Evolutionary conservation across 2,113 vertebrate species (phyloP), one percentile per base, ranked within the genome.

Genomic region (Salvelinus fontinalis): DNA sequence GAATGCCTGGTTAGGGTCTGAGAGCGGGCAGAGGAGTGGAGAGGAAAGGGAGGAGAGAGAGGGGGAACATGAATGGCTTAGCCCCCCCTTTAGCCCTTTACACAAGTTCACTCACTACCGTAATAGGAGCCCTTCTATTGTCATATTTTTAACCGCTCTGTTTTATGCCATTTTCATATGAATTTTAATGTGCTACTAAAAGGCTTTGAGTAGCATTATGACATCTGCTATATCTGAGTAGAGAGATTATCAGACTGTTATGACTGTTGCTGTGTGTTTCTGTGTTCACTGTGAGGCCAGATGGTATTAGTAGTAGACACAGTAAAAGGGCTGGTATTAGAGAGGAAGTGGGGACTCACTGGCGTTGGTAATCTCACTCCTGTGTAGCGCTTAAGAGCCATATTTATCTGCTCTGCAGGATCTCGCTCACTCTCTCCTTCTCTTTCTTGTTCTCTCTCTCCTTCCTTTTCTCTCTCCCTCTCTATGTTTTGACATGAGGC

Each of bases 391-490:
- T 81, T 84, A 86, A 85, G 86, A 88, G 83, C 76, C 85, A 85
- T 80, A 87, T 88, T 87, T 86, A 84, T 88, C 85, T 88, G 68
- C 22, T 76, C 83, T 70, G 87, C 87, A 89, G 90, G 78, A 78
- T 86, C 80, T 83, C 83, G 2, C 9, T 44, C 39, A 11, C 39
- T 86, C 80, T 69, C 8, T 24, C 74, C 26, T 74, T 16, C 3
- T 67, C 82, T 82, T 86, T 91, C 34, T 34, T 34, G 34, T 34
- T 34, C 77, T 84, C 79, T 84, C 88, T 85, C 79, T 44, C 0
- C 9, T 44, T 83, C 83, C 85, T 79, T 71, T 7, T 26, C 74
- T 20, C 75, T 13, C 3, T 44, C 39, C 69, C 82, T 82, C 87
- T 91, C 77, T 84, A 77, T 85, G 8, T 24, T 54, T 4, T 18